phyloP scores from a whole-genome alignment of 2,888 invertebrate genomes.

The Entomobrya multifasciata region DNA sequence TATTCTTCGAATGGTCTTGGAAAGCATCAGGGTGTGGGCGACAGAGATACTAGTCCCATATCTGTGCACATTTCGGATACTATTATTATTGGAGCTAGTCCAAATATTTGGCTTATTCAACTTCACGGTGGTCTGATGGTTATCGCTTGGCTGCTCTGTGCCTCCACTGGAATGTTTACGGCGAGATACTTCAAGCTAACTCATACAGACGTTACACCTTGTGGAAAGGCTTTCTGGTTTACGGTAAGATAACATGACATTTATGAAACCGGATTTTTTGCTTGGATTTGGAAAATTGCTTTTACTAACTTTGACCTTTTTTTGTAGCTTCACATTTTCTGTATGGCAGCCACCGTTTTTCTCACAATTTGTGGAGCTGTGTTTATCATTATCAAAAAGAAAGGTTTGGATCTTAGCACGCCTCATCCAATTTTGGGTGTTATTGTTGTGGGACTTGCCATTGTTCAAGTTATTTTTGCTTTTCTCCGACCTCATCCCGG shows the following conservation, averaged over 20 bases:
- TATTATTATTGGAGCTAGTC: constrained; percentile 83
- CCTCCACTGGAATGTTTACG: constrained; percentile 91
- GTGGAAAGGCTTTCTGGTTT: constrained; percentile 96
- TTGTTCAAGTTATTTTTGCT: constrained; percentile 93
- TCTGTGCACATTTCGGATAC: constrained; percentile 86
- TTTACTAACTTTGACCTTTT: constrained; percentile 57
- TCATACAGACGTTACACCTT: constrained; percentile 90
- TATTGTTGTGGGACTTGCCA: constrained; percentile 89
- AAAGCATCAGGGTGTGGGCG: constrained; percentile 67
- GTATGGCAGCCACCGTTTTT: constrained; percentile 91
- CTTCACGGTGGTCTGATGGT: constrained; percentile 94
- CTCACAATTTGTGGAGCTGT: constrained; percentile 90
- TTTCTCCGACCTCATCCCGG: constrained; percentile 93
- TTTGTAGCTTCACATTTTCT: constrained; percentile 90
- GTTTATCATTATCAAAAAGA: constrained; percentile 90
- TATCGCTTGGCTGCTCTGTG: constrained; percentile 93
- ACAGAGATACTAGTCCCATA: constrained; percentile 82
- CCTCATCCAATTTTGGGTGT: constrained; percentile 86
- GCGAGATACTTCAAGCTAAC: constrained; percentile 94
- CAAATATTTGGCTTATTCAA: constrained; percentile 87
- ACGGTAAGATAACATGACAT: constrained; percentile 87
- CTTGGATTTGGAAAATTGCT: constrained; percentile 14
- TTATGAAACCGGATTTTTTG: not conserved
- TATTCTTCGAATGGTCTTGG: constrained; percentile 36
- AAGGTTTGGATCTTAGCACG: constrained; percentile 83